phyloP scores from a whole-genome alignment of 2,888 invertebrate species.

The Uloborus plumipes region DNA sequence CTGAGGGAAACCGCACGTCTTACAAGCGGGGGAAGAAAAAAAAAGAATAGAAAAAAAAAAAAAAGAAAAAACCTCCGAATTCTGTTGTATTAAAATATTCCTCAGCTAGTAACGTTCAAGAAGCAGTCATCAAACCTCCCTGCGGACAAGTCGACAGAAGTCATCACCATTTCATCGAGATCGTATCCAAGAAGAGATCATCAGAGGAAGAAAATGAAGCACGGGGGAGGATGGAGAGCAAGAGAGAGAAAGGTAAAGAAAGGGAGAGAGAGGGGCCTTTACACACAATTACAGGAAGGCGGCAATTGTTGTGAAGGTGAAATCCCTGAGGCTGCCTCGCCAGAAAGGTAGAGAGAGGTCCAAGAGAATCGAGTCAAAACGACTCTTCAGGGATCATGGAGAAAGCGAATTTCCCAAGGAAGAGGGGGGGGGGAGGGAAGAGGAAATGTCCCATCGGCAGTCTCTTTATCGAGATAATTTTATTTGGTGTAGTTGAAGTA shows the following conservation, averaged over 20 bases:
- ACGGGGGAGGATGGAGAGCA: no score
- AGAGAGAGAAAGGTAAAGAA: conserved; percentile 6
- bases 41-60: conserved; percentile 2
- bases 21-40: not conserved
- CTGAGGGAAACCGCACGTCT: conserved; percentile 20
- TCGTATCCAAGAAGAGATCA: conserved; percentile 25
- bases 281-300: conserved; percentile 52
- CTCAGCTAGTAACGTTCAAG: not conserved
- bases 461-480: conserved; percentile 49
- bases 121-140: not conserved
- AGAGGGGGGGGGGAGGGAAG: conserved; percentile 2
- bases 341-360: conserved; percentile 6
- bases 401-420: conserved; percentile 29
- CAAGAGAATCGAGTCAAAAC: conserved; percentile 30
- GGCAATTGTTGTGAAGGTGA: conserved; percentile 39
- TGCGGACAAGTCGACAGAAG: conserved; percentile 14
- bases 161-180: conserved; percentile 47
- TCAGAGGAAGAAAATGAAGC: conserved; percentile 4
- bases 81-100: conserved; percentile 39
- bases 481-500: conserved; percentile 4
- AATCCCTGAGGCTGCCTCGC: conserved; percentile 19
- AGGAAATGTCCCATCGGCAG: conserved; percentile 31
- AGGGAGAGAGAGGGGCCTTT: conserved; percentile 8
- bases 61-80: not conserved
- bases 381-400: conserved; percentile 18